phyloP scores from a whole-genome alignment of 2,113 vertebrate genomes.

The Prietella phreatophila region DNA sequence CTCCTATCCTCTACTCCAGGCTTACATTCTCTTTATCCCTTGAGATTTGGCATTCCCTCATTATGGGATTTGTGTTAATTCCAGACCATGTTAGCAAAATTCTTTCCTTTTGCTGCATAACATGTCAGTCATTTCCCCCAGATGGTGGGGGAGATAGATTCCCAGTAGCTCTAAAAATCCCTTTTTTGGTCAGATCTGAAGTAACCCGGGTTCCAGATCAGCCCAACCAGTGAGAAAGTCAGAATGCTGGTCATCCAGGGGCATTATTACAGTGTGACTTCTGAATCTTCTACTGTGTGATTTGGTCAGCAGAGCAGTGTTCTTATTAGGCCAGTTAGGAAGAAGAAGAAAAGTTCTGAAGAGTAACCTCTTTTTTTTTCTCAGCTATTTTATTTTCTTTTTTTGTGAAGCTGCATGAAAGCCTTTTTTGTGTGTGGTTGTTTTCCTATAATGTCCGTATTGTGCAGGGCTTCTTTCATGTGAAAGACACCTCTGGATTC shows the following conservation, averaged over 20 bases:
- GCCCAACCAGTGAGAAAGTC: slow-evolving; percentile 26
- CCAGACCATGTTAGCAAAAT: slow-evolving; percentile 43
- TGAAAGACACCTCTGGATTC: neutral
- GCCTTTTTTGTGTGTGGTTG: neutral
- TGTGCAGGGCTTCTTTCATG: neutral
- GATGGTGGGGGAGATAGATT: slow-evolving; percentile 32
- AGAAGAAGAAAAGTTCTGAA: neutral
- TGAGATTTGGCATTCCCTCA: slow-evolving; percentile 20
- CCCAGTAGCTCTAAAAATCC: slow-evolving; percentile 42
- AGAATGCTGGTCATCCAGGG: slow-evolving; percentile 27
- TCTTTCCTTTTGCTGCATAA: slow-evolving; percentile 37
- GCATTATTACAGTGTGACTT: slow-evolving; percentile 31
- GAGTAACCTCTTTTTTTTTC: slow-evolving; percentile 30
- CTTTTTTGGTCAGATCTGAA: slow-evolving; percentile 56
- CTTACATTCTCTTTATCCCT: slow-evolving; percentile 9
- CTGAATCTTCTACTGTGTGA: slow-evolving; percentile 14
- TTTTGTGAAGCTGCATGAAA: neutral
- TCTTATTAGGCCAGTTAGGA: slow-evolving; percentile 8
- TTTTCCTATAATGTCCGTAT: slow-evolving; percentile 5
- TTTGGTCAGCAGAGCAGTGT: neutral
- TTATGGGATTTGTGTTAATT: slow-evolving; percentile 44
- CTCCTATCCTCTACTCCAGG: slow-evolving; percentile 4
- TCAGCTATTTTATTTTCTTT: slow-evolving; percentile 1
- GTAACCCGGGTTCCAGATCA: slow-evolving; percentile 18
- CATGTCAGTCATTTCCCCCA: slow-evolving; percentile 29